A percentile compares a stretch with the other conserved stretches of the same genome.
These are phyloP conservation scores for Laupala kohalensis DNA, from an alignment of 1,140 invertebrate species.

Conservation along the genomic window DNA sequence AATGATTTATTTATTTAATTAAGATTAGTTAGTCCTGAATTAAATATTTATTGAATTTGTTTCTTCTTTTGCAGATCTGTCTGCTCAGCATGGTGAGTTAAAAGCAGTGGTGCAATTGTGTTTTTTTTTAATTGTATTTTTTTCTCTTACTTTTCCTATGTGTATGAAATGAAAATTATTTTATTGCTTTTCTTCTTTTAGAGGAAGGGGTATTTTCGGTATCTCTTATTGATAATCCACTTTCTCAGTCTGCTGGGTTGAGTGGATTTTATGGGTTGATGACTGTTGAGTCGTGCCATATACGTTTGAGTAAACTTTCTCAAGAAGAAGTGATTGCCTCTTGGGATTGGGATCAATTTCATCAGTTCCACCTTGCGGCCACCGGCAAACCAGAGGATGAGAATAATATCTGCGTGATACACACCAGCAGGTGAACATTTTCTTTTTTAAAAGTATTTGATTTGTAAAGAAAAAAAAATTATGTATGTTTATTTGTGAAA, in stretches of 20 bases:
- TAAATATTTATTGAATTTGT: not conserved
- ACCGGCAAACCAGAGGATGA: slow-evolving; percentile 33
- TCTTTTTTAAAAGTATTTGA: too few species aligned
- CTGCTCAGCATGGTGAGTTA: slow-evolving; percentile 5
- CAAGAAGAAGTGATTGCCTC: slow-evolving; percentile 29
- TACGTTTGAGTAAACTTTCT: slow-evolving; percentile 34
- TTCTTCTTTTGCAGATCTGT: slow-evolving; percentile 2
- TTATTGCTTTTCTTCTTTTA: slow-evolving; percentile 17
- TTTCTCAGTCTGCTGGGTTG: slow-evolving; percentile 35
- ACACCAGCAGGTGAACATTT: slow-evolving; percentile 36
- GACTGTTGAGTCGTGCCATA: slow-evolving; percentile 28
- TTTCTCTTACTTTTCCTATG: too few species aligned
- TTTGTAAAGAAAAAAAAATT: too few species aligned
- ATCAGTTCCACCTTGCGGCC: slow-evolving; percentile 35
- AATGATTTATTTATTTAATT: too few species aligned
- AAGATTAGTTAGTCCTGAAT: not conserved
- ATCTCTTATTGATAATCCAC: slow-evolving; percentile 38
- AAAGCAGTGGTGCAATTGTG: not conserved
- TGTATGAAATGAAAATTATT: too few species aligned
- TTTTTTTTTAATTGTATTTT: not conserved
- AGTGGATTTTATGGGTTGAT: slow-evolving; percentile 37
- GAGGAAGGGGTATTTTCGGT: slow-evolving; percentile 31
- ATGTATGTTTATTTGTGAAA: too few species aligned
- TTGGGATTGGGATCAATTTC: slow-evolving; percentile 37
- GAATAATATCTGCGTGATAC: slow-evolving; percentile 36